Conservation (phyloP, 2,113 vertebrate species). For the Mormoops blainvillei region DNA sequence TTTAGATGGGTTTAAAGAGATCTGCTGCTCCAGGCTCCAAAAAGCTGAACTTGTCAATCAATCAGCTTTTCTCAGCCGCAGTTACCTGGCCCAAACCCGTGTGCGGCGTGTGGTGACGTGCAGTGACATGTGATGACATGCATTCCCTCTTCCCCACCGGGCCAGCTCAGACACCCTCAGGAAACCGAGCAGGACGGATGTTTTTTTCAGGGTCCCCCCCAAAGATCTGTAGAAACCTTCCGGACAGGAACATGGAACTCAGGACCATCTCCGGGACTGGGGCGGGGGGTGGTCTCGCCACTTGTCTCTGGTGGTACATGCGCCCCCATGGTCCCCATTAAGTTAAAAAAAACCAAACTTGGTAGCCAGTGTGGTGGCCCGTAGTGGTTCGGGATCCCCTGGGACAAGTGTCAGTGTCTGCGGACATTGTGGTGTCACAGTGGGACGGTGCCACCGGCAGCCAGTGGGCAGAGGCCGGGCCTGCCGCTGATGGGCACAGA, state of each 20-base stretch:
- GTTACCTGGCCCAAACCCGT: accelerated
- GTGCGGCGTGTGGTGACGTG: accelerated
- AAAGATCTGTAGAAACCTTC: neutral
- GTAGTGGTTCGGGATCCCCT: accelerated
- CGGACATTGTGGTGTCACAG: too few relatives aligned
- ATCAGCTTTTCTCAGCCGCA: accelerated
- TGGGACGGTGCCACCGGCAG: too few relatives aligned
- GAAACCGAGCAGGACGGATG: accelerated
- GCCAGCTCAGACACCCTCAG: accelerated
- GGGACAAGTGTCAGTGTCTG: neutral
- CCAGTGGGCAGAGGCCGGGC: too few relatives aligned
- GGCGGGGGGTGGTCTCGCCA: accelerated
- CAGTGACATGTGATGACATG: accelerated
- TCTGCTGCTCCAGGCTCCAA: accelerated
- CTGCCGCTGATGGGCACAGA: too few relatives aligned
- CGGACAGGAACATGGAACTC: accelerated
- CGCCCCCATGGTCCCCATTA: accelerated
- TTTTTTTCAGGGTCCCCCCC: neutral
- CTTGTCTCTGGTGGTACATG: accelerated
- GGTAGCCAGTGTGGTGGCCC: accelerated
- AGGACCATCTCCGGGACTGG: too few relatives aligned
- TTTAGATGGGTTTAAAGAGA: neutral
- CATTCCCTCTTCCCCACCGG: accelerated
- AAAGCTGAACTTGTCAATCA: accelerated
- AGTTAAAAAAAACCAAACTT: too few relatives aligned